Percentiles rank a stretch among this genome's conserved stretches.
Conservation (phyloP, 2,797 vertebrate genomes). For the Silurus aristotelis region DNA sequence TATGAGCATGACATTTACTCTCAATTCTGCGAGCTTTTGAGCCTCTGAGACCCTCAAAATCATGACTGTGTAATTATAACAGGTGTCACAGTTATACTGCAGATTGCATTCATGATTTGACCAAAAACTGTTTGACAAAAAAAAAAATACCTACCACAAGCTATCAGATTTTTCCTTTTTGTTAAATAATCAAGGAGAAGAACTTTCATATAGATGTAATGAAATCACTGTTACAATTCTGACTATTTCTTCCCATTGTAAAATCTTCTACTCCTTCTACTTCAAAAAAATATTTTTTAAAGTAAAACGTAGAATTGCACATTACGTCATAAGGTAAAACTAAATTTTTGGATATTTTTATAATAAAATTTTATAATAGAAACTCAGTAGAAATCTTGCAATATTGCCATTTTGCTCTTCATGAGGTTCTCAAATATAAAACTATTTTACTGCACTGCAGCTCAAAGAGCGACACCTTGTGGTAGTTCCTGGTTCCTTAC, state of each 20-base stretch:
- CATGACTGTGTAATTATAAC: background rate
- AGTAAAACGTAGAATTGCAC: background rate
- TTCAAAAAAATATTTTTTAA: background rate
- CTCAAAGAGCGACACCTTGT: conserved; percentile 23
- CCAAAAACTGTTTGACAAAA: too few relatives aligned
- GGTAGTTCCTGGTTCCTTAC: conserved; percentile 26
- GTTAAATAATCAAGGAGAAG: background rate
- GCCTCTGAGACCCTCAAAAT: background rate
- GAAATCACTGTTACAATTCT: background rate
- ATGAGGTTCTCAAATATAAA: background rate
- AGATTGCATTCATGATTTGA: background rate
- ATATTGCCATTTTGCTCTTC: background rate
- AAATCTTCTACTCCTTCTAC: background rate
- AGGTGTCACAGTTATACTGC: background rate
- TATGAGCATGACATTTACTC: background rate
- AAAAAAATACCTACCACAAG: background rate
- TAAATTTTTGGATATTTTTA: background rate
- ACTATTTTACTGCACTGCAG: background rate
- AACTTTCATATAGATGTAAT: background rate
- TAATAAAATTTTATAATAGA: background rate
- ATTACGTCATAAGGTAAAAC: background rate
- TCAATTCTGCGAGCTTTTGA: background rate
- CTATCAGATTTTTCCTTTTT: background rate
- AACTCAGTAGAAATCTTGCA: background rate
- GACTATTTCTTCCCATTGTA: background rate